Percentiles rank a stretch among this genome's conserved stretches.
Evolutionary conservation across 2,113 vertebrate genomes (phyloP).

Genomic region (Channa maculata): DNA sequence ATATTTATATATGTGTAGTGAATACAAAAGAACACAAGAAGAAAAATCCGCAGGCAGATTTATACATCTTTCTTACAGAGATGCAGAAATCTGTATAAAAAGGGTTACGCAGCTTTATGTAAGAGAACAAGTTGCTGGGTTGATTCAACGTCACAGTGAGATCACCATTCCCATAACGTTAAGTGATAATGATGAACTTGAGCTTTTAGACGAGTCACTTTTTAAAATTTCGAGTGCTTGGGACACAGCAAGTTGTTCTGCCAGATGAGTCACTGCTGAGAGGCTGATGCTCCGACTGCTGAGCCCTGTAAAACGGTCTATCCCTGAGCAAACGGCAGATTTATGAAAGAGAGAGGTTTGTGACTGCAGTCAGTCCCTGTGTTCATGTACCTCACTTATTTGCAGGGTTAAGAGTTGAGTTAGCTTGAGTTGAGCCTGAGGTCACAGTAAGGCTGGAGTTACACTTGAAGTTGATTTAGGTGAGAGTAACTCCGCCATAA

Average conservation of each 20-base stretch:
- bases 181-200: slow-evolving; percentile 19
- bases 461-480: background rate
- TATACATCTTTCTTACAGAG: background rate
- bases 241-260: slow-evolving; percentile 12
- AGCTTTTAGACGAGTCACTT: slow-evolving; percentile 51
- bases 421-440: background rate
- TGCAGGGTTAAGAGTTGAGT: background rate
- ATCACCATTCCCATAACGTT: slow-evolving; percentile 13
- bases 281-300: slow-evolving; percentile 6
- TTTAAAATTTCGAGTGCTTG: slow-evolving; percentile 21
- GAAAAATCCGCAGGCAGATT: background rate
- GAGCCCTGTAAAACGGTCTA: background rate
- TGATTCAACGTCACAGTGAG: background rate
- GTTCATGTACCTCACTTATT: slow-evolving; percentile 2
- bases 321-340: slow-evolving; percentile 11
- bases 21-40: no score
- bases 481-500: no score
- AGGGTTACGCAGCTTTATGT: background rate
- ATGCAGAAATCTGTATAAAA: background rate
- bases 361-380: background rate
- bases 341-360: slow-evolving; percentile 2
- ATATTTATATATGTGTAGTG: no score
- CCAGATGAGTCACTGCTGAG: slow-evolving; percentile 55
- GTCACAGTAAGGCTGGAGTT: background rate
- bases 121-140: background rate